Evolutionary conservation across 2,888 invertebrate genomes (phyloP).

Genomic region (Dorcus hopei): DNA sequence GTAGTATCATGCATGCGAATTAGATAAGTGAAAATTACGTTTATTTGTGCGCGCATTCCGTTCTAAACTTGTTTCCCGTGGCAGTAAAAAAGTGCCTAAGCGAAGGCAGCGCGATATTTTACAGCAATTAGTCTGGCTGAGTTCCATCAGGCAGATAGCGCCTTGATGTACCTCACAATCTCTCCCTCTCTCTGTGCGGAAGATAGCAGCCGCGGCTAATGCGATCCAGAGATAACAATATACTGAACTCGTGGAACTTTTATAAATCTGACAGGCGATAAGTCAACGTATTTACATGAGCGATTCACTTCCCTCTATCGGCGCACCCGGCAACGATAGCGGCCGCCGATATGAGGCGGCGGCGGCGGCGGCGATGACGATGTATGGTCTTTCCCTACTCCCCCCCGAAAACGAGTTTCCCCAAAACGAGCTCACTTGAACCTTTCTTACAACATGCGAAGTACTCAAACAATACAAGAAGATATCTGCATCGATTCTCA

Average conservation of each 20-base stretch:
- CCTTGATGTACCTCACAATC: constrained; percentile 23
- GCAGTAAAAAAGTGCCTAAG: constrained; percentile 10
- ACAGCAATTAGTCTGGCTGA: constrained; percentile 33
- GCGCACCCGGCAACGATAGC: constrained; percentile 1
- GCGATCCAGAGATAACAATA: constrained; percentile 42
- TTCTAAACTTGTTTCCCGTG: not conserved
- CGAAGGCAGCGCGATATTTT: constrained; percentile 30
- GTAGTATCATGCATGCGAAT: no score
- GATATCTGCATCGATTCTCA: no score
- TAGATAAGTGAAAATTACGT: no score
- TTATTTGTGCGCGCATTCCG: not conserved
- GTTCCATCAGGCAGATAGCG: constrained; percentile 32
- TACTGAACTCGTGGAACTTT: constrained; percentile 40
- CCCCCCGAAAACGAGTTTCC: no score
- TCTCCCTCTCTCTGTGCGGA: constrained; percentile 30
- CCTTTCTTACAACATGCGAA: no score
- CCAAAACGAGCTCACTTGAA: no score
- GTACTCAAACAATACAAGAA: no score
- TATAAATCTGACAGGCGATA: constrained; percentile 43
- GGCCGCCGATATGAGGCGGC: not conserved
- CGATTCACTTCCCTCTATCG: constrained; percentile 33
- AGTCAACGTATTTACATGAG: constrained; percentile 41
- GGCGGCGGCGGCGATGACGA: not conserved
- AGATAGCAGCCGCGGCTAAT: constrained; percentile 39
- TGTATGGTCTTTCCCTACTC: no score